Evolutionary conservation across 2,797 vertebrate genomes (phyloP).

Genomic region (Rhabdomys pumilio): DNA sequence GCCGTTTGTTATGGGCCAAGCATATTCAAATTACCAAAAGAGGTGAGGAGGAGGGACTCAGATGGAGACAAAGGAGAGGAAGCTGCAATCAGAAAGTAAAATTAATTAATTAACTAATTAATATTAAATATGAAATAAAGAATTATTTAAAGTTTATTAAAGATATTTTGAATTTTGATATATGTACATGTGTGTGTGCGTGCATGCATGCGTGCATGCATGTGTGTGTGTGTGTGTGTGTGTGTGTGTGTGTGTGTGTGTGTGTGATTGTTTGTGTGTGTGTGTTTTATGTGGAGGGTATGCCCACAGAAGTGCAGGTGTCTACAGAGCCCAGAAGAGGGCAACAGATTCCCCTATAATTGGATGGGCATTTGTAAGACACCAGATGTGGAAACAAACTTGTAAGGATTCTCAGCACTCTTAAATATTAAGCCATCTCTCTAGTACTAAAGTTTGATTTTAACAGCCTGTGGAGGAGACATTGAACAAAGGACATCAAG

Average conservation of each 20-base stretch:
- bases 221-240: not conserved
- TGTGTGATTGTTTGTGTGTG: not conserved
- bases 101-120: not conserved
- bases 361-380: not conserved
- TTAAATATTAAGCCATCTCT: not conserved
- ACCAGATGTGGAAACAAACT: not conserved
- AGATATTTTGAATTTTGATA: not conserved
- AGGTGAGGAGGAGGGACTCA: not conserved
- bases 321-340: not conserved
- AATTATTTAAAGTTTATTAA: not conserved
- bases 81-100: not conserved
- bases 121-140: not conserved
- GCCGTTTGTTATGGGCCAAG: not conserved
- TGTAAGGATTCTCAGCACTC: not conserved
- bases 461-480: not conserved
- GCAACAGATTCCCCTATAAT: not conserved
- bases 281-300: not conserved
- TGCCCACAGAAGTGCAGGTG: not conserved
- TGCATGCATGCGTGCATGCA: not conserved
- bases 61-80: not conserved
- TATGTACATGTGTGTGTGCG: not conserved
- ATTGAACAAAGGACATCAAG: not conserved
- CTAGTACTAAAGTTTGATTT: conserved; percentile 3
- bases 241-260: not conserved
- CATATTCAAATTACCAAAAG: not conserved